Evolutionary conservation across 2,888 invertebrate genomes (phyloP), one percentile per base, ranked within the genome.

Genomic region (Leptopilina myrica): DNA sequence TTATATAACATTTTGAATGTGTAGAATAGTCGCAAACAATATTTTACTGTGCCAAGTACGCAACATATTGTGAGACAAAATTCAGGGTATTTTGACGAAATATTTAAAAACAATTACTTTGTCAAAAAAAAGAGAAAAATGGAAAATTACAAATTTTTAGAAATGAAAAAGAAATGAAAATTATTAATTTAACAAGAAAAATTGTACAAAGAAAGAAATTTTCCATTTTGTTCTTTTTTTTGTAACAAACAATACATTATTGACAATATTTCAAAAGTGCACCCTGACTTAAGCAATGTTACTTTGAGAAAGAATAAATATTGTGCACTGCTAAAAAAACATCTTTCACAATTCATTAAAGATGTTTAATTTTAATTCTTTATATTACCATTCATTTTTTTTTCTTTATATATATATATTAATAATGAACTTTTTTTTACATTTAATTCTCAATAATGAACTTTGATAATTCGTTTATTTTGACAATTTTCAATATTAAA

Each of bases 291-390:
- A 56, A 56, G 73, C 49, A 26, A 53, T 20, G 49, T 56, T 33
- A 73, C 73, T 73, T 14, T 26, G 53, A 56, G 26, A 56, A 33
- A 33, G n/a, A 46, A 26, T 69, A n/a, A n/a, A 73, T 33, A 56
- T 53, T 40, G 66, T 56, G 53, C 33, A 40, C 33, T 64, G 40
- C 26, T 64, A 64, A 14, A 12, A 62, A 15, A 64, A 64, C 64
- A 64, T 64, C 64, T 64, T 64, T 64, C 33, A 64, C 64, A 64
- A 64, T 40, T 33, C 64, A 64, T 3, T 11, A 64, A 43, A 64
- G 12, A 40, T 26, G 40, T 33, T 33, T 14, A 1, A 11, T 49
- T 64, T 64, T 64, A 64, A 64, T 64, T 12, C 11, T 33, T 20
- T 64, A n/a, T 33, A 49, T 56, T 73, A 26, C 49, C 69, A 69